Percentiles rank a stretch among this genome's conserved stretches.
Conservation (phyloP, 1,140 invertebrate species). For the Lutraria rhynchaena region DNA sequence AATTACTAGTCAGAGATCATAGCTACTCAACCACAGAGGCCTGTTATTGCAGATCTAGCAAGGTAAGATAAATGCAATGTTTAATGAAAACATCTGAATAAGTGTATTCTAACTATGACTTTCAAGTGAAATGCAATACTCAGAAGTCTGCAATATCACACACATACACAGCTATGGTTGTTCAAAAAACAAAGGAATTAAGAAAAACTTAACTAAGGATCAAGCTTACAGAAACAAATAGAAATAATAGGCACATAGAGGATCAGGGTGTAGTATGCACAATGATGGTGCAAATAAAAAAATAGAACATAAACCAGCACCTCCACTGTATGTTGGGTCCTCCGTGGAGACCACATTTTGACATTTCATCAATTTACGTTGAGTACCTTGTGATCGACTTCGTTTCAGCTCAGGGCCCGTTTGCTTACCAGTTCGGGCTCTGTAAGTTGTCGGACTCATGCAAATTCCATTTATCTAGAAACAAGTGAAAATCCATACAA, state of each 20-base stretch:
- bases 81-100: too few species aligned
- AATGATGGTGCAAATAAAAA: conserved; percentile 18
- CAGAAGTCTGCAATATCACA: too few species aligned
- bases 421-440: conserved; percentile 43
- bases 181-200: too few species aligned
- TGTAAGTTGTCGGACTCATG: conserved; percentile 84
- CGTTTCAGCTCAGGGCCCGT: conserved; percentile 79
- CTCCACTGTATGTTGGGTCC: conserved; percentile 77
- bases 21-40: too few species aligned
- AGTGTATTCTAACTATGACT: too few species aligned
- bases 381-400: conserved; percentile 82
- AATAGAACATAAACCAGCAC: conserved; percentile 63
- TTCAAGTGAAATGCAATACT: too few species aligned
- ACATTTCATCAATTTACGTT: conserved; percentile 80
- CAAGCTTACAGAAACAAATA: background rate
- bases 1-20: too few species aligned
- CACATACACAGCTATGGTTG: too few species aligned
- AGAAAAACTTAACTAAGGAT: too few species aligned
- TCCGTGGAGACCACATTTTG: conserved; percentile 81
- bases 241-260: conserved; percentile 11
- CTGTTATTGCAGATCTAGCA: too few species aligned
- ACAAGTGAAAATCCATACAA: conserved; percentile 59
- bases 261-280: conserved; percentile 19
- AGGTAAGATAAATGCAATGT: too few species aligned
- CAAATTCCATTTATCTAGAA: conserved; percentile 91